Evolutionary conservation across 2,797 vertebrate species (phyloP).

Genomic region (Champsocephalus gunnari): DNA sequence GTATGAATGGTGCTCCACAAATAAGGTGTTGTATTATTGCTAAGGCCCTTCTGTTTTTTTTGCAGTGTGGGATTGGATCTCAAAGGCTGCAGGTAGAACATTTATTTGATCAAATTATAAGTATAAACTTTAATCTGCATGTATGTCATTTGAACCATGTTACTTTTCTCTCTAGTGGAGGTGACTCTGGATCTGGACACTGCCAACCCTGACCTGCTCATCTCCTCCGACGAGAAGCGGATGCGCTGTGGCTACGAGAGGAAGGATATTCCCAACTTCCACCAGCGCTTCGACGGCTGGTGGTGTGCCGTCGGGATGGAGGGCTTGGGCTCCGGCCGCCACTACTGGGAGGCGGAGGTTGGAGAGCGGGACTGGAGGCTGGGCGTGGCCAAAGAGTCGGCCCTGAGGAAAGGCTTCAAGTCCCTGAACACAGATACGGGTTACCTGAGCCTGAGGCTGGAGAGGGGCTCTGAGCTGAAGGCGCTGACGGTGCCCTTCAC

Average conservation of each 20-base stretch:
- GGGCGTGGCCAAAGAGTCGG: constrained; percentile 84
- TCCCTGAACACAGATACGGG: constrained; percentile 85
- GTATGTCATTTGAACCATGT: background rate
- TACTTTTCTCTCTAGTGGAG: constrained; percentile 71
- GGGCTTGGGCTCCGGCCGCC: constrained; percentile 80
- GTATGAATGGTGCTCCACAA: too few relatives aligned
- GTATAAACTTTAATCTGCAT: background rate
- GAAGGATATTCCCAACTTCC: constrained; percentile 83
- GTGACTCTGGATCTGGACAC: constrained; percentile 85
- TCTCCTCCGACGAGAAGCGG: constrained; percentile 80
- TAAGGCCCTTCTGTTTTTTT: constrained; percentile 12
- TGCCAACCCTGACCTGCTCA: constrained; percentile 86
- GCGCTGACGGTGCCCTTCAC: constrained; percentile 87
- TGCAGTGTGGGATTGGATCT: constrained; percentile 87
- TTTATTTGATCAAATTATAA: background rate
- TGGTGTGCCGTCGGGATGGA: constrained; percentile 83
- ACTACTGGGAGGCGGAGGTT: constrained; percentile 87
- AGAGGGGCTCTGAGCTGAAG: constrained; percentile 86
- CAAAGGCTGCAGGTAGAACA: constrained; percentile 80
- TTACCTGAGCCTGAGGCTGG: constrained; percentile 85
- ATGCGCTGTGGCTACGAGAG: constrained; percentile 86
- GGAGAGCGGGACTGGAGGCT: constrained; percentile 87
- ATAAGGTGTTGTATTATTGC: background rate
- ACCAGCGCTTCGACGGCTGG: constrained; percentile 86
- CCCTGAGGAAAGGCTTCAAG: constrained; percentile 86